Evolutionary conservation across 2,888 invertebrate species (phyloP).

Genomic region (Villa cingulata): DNA sequence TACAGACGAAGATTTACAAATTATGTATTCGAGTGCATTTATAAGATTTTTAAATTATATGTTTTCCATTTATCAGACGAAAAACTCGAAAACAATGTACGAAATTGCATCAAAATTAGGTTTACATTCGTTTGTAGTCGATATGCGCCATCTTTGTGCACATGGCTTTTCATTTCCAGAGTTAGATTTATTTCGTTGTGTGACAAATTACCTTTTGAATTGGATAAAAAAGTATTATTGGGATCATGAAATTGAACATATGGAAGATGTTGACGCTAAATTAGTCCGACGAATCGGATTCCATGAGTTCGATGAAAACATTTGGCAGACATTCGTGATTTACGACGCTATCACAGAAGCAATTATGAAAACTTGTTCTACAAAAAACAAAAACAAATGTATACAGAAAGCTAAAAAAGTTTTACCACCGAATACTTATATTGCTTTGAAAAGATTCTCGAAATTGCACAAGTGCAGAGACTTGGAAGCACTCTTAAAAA

Average conservation of each 20-base stretch:
- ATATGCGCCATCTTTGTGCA: constrained; percentile 32
- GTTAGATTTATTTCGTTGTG: constrained; percentile 22
- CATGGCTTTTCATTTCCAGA: constrained; percentile 32
- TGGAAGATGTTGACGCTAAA: constrained; percentile 23
- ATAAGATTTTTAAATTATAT: constrained; percentile 34
- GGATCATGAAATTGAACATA: constrained; percentile 21
- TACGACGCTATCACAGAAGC: constrained; percentile 28
- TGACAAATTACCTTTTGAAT: constrained; percentile 25
- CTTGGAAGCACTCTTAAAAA: background rate
- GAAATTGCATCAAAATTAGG: constrained; percentile 29
- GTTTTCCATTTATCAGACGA: constrained; percentile 31
- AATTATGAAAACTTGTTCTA: constrained; percentile 11
- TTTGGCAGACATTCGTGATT: constrained; percentile 19
- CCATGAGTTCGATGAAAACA: constrained; percentile 21
- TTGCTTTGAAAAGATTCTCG: constrained; percentile 19
- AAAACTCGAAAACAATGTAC: constrained; percentile 31
- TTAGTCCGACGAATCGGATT: constrained; percentile 23
- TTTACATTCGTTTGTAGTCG: constrained; percentile 32
- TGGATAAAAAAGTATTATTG: constrained; percentile 34
- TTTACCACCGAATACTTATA: constrained; percentile 20
- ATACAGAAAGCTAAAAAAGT: constrained; percentile 12
- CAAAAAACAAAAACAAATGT: constrained; percentile 16
- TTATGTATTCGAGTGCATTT: constrained; percentile 28
- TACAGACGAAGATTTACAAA: constrained; percentile 18
- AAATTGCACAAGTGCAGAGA: background rate